phyloP scores from a whole-genome alignment of 2,888 invertebrate species.

The Nymphalis urticae region DNA sequence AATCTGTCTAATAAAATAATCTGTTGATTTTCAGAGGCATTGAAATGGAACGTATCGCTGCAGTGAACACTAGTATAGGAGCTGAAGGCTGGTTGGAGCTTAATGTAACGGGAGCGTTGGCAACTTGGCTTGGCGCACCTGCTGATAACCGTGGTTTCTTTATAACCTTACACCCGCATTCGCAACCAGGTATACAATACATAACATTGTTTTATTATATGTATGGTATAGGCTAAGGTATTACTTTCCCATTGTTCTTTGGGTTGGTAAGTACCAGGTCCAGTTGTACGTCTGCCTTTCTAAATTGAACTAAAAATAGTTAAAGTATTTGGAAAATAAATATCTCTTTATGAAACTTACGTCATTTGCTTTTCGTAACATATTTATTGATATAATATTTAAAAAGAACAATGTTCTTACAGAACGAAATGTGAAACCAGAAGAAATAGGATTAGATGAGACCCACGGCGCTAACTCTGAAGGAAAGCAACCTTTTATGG shows the following conservation, averaged over 20 bases:
- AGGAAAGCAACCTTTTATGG: conserved; percentile 95
- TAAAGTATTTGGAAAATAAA: no score
- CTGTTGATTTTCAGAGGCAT: conserved; percentile 79
- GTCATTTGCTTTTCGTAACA: no score
- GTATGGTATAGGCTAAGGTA: no score
- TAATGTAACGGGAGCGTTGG: conserved; percentile 89
- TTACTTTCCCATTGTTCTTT: no score
- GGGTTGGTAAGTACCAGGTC: no score
- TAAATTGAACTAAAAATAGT: no score
- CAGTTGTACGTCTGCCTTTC: no score
- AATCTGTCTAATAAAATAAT: no score
- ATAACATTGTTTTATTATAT: not conserved
- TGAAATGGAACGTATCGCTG: conserved; percentile 87
- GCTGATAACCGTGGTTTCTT: conserved; percentile 92
- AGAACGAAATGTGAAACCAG: conserved; percentile 91
- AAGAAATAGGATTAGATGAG: conserved; percentile 91
- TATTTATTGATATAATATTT: not conserved
- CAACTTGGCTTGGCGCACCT: conserved; percentile 90
- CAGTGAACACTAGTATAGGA: conserved; percentile 88
- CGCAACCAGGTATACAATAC: conserved; percentile 84
- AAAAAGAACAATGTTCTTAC: conserved; percentile 31
- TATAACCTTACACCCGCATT: conserved; percentile 87
- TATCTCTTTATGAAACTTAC: no score
- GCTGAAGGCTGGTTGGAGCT: conserved; percentile 93
- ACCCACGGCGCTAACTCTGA: conserved; percentile 83